Conservation (phyloP, 2,113 vertebrate genomes). For the Tetrao urogallus region DNA sequence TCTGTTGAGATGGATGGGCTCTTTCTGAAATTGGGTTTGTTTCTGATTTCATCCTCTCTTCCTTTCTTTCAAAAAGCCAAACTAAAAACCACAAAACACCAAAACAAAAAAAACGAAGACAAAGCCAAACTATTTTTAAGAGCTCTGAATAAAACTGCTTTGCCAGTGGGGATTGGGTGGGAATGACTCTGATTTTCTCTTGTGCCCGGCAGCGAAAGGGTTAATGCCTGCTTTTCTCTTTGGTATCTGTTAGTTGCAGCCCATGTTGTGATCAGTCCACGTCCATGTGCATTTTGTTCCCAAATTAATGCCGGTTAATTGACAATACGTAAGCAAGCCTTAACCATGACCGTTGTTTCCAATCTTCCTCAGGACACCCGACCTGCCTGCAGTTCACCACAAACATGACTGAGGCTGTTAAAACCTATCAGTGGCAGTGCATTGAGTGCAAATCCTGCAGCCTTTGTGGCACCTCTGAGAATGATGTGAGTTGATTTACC, state of each 20-base stretch:
- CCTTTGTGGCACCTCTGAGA: conserved; percentile 97
- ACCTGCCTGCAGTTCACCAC: conserved; percentile 98
- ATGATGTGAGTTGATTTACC: conserved; percentile 87
- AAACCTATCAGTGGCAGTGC: conserved; percentile 98
- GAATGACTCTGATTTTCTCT: conserved; percentile 62
- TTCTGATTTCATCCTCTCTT: conserved; percentile 46
- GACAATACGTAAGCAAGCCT: neutral
- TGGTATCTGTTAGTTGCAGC: conserved; percentile 59
- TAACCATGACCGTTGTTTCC: conserved; percentile 62
- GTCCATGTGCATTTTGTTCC: conserved; percentile 74
- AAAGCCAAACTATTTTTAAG: conserved; percentile 69
- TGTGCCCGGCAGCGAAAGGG: conserved; percentile 73
- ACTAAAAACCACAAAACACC: neutral
- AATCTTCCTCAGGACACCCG: conserved; percentile 88
- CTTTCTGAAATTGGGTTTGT: conserved; percentile 48
- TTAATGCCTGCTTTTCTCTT: conserved; percentile 71
- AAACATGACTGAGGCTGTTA: conserved; percentile 97
- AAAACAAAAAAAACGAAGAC: neutral
- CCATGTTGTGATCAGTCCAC: conserved; percentile 77
- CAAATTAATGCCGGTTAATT: conserved; percentile 40
- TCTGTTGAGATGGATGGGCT: conserved; percentile 41
- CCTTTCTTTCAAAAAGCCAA: neutral
- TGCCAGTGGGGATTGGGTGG: conserved; percentile 48
- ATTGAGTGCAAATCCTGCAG: conserved; percentile 99
- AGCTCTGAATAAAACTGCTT: conserved; percentile 74